A percentile compares a stretch with the other conserved stretches of the same genome.
Conservation (phyloP, 2,113 vertebrate genomes). For the Oenanthe melanoleuca region DNA sequence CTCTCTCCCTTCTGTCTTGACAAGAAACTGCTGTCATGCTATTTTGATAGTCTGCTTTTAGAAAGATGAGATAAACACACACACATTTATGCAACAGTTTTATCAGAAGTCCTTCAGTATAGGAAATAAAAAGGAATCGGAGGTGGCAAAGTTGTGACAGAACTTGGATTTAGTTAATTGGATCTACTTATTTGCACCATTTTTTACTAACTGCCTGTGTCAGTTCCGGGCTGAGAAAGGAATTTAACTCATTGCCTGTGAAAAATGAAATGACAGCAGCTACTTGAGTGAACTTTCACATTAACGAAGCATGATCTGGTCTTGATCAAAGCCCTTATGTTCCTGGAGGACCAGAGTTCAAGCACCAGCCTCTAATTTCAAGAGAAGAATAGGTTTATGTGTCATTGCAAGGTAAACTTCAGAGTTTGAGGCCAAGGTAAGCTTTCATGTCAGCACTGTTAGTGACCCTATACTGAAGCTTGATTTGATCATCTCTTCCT, state of each 20-base stretch:
- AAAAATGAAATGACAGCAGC: conserved; percentile 53
- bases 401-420: background rate
- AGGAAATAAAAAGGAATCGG: fast-evolving
- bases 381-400: background rate
- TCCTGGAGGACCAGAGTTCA: conserved; percentile 37
- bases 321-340: conserved; percentile 36
- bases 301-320: background rate
- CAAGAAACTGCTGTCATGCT: background rate
- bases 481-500: background rate
- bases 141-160: background rate
- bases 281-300: conserved; percentile 31
- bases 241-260: conserved; percentile 42
- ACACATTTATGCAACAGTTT: background rate
- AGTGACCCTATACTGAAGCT: background rate
- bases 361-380: background rate
- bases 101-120: background rate
- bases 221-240: background rate
- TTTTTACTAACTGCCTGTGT: conserved; percentile 1
- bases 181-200: background rate
- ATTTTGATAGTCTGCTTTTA: background rate
- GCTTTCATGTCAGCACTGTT: background rate
- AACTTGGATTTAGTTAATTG: conserved; percentile 35
- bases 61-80: background rate
- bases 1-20: background rate
- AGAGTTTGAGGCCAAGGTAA: background rate